Conservation (phyloP, 37 sponge, comb jelly and placozoan species). For the Geodia barretti region DNA sequence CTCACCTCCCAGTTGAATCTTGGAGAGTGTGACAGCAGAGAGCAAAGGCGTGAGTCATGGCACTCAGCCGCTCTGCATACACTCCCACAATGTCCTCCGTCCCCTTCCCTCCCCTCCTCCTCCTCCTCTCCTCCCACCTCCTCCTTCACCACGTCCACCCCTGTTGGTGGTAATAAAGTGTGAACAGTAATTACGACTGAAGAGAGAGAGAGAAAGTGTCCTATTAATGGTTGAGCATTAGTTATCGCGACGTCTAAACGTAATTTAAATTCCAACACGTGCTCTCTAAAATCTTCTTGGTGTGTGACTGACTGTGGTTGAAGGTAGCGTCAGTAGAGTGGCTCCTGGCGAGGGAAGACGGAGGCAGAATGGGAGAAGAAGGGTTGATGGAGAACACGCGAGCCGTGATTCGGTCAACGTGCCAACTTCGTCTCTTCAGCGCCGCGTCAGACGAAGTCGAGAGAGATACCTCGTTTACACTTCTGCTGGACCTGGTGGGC, state of each 20-base stretch:
- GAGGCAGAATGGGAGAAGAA: neutral
- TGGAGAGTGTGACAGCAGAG: slow-evolving; percentile 62
- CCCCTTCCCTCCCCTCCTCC: neutral
- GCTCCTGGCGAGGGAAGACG: slow-evolving; percentile 18
- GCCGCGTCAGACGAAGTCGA: neutral
- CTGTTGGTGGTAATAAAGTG: neutral
- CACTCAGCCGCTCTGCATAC: slow-evolving; percentile 87
- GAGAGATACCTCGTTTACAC: neutral
- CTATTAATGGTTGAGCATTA: neutral
- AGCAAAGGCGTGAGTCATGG: slow-evolving; percentile 82
- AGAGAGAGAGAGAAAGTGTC: neutral
- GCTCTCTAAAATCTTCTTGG: neutral
- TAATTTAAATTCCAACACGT: neutral
- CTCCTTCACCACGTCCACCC: neutral
- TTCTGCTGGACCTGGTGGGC: slow-evolving; percentile 17
- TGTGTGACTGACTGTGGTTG: neutral
- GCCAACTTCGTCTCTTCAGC: slow-evolving; percentile 51
- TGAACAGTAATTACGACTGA: neutral
- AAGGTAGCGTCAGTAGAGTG: slow-evolving; percentile 3
- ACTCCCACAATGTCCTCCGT: slow-evolving; percentile 49
- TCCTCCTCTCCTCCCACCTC: neutral
- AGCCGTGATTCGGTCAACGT: slow-evolving; percentile 49
- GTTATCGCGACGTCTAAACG: neutral
- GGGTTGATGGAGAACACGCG: slow-evolving; percentile 4
- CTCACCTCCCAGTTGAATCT: slow-evolving; percentile 39